These are phyloP conservation scores for Hemiprocne comata DNA, from an alignment of 2,113 vertebrate genomes.

Conservation along the genomic window DNA sequence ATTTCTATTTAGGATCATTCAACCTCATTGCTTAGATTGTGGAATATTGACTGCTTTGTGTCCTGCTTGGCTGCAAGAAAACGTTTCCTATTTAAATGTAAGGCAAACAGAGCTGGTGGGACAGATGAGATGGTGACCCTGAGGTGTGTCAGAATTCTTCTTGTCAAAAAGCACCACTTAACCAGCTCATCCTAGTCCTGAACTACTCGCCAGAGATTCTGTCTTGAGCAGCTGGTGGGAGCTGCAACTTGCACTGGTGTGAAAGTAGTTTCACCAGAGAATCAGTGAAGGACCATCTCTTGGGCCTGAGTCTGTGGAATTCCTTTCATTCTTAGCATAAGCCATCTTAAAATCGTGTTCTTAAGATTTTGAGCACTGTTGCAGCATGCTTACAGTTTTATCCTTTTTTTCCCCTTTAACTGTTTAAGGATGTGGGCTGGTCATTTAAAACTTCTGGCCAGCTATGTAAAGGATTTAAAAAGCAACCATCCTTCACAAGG, in stretches of 20 bases:
- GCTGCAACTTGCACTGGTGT: neutral
- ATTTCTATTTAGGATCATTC: neutral
- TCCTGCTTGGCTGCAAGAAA: neutral
- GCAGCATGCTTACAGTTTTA: neutral
- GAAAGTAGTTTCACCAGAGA: neutral
- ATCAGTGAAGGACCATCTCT: neutral
- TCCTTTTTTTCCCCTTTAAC: neutral
- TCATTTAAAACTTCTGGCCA: neutral
- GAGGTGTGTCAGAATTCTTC: neutral
- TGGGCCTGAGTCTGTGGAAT: neutral
- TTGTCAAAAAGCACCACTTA: neutral
- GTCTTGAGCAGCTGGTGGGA: neutral
- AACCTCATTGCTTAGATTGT: neutral
- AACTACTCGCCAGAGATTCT: neutral
- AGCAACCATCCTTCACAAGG: neutral
- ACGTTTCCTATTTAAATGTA: accelerated
- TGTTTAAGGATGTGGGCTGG: neutral
- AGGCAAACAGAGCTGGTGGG: accelerated
- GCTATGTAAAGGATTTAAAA: neutral
- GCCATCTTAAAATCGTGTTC: neutral
- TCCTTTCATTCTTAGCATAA: neutral
- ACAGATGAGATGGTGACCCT: neutral
- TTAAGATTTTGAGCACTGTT: neutral
- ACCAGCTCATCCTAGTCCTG: neutral
- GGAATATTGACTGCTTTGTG: neutral